Percentiles rank a stretch among this genome's conserved stretches.
phyloP scores from a whole-genome alignment of 2,888 invertebrate genomes.

The Cistogaster globosa region DNA sequence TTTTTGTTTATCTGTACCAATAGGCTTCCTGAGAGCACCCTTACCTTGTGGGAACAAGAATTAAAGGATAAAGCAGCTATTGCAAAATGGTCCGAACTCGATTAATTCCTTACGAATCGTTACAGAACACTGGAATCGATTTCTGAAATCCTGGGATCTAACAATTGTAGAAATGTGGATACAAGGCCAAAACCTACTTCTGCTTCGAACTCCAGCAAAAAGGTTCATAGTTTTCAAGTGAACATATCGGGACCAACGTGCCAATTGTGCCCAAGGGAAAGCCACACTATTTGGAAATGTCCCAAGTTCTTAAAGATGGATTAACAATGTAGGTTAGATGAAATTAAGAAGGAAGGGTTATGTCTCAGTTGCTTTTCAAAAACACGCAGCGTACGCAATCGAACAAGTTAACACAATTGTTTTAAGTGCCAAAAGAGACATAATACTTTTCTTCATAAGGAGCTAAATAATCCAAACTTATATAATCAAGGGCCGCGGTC shows the following conservation, averaged over 20 bases:
- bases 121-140: neutral
- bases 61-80: neutral
- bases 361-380: neutral
- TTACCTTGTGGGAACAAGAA: neutral
- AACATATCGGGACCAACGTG: neutral
- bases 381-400: neutral
- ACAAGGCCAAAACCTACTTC: neutral
- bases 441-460: neutral
- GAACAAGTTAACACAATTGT: neutral
- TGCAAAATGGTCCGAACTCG: no score
- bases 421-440: neutral
- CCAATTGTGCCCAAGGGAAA: neutral
- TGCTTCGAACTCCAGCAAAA: neutral
- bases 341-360: neutral
- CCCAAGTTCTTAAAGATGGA: neutral
- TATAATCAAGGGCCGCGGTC: neutral
- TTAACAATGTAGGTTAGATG: neutral
- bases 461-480: neutral
- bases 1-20: neutral
- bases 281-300: neutral
- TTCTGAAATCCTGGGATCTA: neutral
- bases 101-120: neutral
- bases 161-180: neutral
- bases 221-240: neutral
- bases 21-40: neutral